Base-by-base conservation (phyloP, 30 jellyfish, hydroid and myxozoan species). In the Chrysaora quinquecirrha region DNA sequence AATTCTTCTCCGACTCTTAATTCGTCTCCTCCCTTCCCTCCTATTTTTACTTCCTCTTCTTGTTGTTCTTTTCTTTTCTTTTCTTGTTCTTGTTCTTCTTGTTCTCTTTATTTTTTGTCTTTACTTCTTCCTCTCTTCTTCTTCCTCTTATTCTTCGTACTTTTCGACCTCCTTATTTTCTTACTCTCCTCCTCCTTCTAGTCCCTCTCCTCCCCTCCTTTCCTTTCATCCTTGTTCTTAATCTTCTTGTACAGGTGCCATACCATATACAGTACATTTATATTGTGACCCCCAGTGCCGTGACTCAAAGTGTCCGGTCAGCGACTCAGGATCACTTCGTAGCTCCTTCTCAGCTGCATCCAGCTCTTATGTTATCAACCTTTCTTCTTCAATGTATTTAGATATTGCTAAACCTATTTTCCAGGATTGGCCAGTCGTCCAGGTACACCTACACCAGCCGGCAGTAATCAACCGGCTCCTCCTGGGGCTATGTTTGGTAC, bases 351-450 rank as follows among this genome's bases (percentile, higher is more conserved):
- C 23, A 4, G 9, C 72, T 25, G 10, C 32, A 21, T 21, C 23
- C 10, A 60, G 6, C 72, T 4, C 9, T 20, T 60, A 6, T 4
- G 12, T 20, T 60, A 6, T 60, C 10, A 12, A 4, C 72, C 23
- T 6, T 60, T 25, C 72, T 60, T 4, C 33, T 25, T 20, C n/a
- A n/a, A 6, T 25, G 21, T 60, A 21, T 21, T 25, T 60, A n/a
- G 10, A 4, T 60, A 4, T 60, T 60, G 21, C n/a, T 10, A 4
- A 21, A 6, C 10, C 72, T 60, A n/a, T 20, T n/a, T 22, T 52
- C 19, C 68, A 52, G 68, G 68, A 52, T 52, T 52, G 29, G 3
- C 68, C 12, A 52, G 68, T 52, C 68, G 68, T 16, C 68, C 68
- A 52, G 68, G 68, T 25, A 52, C 68, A 4, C 68, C 68, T 2